These are phyloP conservation scores for Ceratosolen fusciceps DNA, from an alignment of 1,140 invertebrate species.

Conservation along the genomic window DNA sequence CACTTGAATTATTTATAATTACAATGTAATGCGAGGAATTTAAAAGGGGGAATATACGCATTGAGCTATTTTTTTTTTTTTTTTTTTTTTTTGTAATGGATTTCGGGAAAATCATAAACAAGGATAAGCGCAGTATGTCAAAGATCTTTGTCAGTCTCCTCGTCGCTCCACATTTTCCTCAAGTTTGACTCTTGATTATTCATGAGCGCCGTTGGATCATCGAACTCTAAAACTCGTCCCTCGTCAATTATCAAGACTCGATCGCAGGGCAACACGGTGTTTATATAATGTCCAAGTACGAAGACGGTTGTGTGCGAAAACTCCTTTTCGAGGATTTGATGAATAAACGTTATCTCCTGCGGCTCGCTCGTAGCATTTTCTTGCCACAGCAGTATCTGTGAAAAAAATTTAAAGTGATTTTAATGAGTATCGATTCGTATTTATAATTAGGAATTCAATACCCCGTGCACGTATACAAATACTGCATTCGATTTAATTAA, in stretches of 20 bases:
- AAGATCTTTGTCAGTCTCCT: constrained; percentile 50
- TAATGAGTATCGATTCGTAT: too few species aligned
- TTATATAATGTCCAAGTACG: constrained; percentile 76
- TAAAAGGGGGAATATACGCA: background rate
- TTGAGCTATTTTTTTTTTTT: constrained; percentile 19
- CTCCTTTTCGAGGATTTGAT: constrained; percentile 66
- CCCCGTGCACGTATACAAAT: too few species aligned
- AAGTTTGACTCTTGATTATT: constrained; percentile 72
- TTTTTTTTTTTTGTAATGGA: too few species aligned
- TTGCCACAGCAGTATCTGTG: constrained; percentile 76
- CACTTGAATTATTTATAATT: constrained; percentile 16
- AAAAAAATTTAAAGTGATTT: constrained; percentile 39
- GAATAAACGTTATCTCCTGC: constrained; percentile 66
- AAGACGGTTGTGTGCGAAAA: constrained; percentile 74
- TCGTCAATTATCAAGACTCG: constrained; percentile 77
- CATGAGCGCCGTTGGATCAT: constrained; percentile 71
- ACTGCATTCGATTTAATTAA: too few species aligned
- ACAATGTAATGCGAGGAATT: background rate
- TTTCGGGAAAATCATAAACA: background rate
- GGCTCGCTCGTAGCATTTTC: constrained; percentile 78
- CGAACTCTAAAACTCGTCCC: constrained; percentile 74
- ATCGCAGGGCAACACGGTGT: constrained; percentile 75
- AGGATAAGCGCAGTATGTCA: background rate
- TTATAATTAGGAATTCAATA: too few species aligned
- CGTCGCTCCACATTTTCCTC: constrained; percentile 72